phyloP scores from a whole-genome alignment of 2,888 invertebrate genomes.

The Stramonita haemastoma region DNA sequence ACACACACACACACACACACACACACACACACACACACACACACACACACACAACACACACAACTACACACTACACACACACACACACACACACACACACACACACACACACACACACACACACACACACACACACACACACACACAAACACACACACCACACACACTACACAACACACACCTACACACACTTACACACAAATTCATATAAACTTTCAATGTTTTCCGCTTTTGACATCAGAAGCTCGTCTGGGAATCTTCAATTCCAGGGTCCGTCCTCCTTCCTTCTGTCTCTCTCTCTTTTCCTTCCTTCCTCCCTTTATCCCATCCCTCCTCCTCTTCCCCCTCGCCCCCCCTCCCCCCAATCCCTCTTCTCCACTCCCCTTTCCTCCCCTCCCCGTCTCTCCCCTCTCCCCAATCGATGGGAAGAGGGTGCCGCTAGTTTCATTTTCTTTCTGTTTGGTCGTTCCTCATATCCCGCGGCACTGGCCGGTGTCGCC shows the following conservation, averaged over 20 bases:
- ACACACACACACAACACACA: too few species aligned
- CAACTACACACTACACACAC: too few species aligned
- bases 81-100: too few species aligned
- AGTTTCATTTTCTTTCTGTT: slow-evolving; percentile 30
- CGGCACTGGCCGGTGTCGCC: neutral
- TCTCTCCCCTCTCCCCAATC: neutral
- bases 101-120: too few species aligned
- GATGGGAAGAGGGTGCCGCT: slow-evolving; percentile 10
- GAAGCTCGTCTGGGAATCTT: neutral
- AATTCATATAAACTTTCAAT: neutral
- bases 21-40: too few species aligned
- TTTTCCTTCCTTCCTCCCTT: too few species aligned
- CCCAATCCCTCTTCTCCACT: neutral
- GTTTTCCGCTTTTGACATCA: neutral
- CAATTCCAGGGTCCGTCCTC: neutral
- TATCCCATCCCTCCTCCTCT: neutral
- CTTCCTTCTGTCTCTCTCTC: neutral
- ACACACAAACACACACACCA: too few species aligned
- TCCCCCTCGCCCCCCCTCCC: neutral
- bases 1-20: too few species aligned
- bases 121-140: too few species aligned
- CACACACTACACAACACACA: too few species aligned
- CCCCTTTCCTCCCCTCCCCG: neutral
- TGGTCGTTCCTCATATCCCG: slow-evolving; percentile 30
- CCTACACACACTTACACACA: too few species aligned